Conservation (phyloP, 1,140 invertebrate genomes). For the Hylyphantes graminicola region DNA sequence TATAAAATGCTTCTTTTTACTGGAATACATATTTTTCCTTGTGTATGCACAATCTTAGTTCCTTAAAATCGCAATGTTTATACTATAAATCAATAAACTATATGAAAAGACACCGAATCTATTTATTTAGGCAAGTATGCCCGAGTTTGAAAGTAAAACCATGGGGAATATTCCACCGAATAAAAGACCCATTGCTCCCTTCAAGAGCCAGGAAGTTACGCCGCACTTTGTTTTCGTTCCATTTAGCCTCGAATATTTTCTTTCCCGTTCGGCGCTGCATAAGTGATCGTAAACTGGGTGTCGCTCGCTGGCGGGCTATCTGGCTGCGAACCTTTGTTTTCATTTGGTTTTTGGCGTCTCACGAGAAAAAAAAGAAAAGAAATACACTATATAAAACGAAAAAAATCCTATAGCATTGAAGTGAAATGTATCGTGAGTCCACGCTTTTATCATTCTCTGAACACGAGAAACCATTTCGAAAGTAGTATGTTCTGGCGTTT, state of each 20-base stretch:
- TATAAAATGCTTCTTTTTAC: no score
- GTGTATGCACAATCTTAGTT: no score
- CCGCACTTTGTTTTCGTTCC: slow-evolving; percentile 18
- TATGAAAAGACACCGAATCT: no score
- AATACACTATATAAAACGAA: neutral
- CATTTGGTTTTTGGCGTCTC: neutral
- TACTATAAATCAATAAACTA: no score
- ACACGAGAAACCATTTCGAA: slow-evolving; percentile 1
- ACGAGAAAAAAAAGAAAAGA: neutral
- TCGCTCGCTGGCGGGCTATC: neutral
- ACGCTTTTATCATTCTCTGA: neutral
- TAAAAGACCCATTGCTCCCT: neutral
- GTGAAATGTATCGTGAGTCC: neutral
- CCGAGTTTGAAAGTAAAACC: no score
- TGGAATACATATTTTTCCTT: no score
- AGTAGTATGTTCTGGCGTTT: neutral
- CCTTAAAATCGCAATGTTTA: no score
- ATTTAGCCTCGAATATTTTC: slow-evolving; percentile 12
- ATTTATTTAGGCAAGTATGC: no score
- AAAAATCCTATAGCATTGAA: neutral
- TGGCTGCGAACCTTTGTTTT: neutral
- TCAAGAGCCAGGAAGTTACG: neutral
- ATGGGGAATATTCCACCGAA: no score
- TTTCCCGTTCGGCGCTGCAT: slow-evolving; percentile 1
- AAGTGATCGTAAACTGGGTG: neutral